phyloP scores from a whole-genome alignment of 1,140 invertebrate species.

The Adoxophyes honmai region DNA sequence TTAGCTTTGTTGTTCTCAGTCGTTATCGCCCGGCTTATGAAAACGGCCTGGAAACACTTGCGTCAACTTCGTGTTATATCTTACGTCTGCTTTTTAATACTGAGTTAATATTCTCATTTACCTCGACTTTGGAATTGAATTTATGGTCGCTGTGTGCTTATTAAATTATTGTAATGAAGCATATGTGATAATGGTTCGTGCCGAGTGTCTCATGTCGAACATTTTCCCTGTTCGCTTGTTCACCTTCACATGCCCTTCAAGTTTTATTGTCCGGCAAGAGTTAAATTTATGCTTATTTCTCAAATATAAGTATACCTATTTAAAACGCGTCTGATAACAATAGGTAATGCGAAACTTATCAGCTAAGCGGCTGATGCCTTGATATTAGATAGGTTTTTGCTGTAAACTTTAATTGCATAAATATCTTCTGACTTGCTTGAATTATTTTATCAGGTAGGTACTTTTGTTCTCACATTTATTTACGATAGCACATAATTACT shows the following conservation, averaged over 20 bases:
- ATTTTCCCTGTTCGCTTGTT: conserved; percentile 22
- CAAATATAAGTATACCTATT: conserved; percentile 17
- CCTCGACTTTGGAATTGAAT: neutral
- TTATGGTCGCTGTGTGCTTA: too few species aligned
- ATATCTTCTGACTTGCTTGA: too few species aligned
- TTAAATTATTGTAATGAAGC: too few species aligned
- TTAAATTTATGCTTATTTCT: conserved; percentile 19
- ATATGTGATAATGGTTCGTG: too few species aligned
- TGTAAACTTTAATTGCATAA: too few species aligned
- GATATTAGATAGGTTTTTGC: neutral
- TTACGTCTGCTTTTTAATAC: neutral
- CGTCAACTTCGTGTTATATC: neutral
- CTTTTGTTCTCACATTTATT: too few species aligned
- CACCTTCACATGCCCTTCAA: conserved; percentile 39
- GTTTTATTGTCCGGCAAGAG: conserved; percentile 13
- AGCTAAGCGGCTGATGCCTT: neutral
- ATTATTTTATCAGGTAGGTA: too few species aligned
- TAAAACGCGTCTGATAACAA: conserved; percentile 17
- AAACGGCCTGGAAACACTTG: neutral
- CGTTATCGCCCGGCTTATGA: neutral
- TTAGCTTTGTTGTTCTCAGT: conserved; percentile 2
- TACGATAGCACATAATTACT: too few species aligned
- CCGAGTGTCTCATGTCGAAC: neutral
- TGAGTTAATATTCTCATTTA: neutral
- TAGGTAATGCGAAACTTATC: conserved; percentile 6